A percentile compares a stretch with the other conserved stretches of the same genome.
Evolutionary conservation across 2,113 vertebrate species (phyloP).

Genomic region (Naja naja): DNA sequence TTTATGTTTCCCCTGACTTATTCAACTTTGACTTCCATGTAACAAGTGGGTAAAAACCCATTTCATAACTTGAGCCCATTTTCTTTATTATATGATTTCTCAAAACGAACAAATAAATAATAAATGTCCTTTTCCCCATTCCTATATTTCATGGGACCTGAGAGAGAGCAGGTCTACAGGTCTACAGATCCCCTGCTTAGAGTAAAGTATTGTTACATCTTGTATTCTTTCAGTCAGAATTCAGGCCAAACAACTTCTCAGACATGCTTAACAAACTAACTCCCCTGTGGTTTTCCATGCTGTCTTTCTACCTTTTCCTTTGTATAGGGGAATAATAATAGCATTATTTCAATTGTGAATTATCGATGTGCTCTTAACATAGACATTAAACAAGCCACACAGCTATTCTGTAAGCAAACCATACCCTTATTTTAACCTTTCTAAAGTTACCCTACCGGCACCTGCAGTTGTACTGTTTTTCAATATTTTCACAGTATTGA

Average conservation of each 20-base stretch:
- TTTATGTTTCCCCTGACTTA: background rate
- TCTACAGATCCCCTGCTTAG: background rate
- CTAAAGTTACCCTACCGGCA: background rate
- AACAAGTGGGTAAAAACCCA: background rate
- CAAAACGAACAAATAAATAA: background rate
- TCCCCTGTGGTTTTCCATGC: background rate
- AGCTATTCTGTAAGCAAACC: background rate
- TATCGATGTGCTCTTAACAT: background rate
- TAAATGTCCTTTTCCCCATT: background rate
- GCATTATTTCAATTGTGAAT: background rate
- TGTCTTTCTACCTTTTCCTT: background rate
- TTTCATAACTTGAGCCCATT: background rate
- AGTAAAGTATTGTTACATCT: background rate
- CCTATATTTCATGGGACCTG: background rate
- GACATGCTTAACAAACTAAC: background rate
- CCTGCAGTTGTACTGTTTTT: background rate
- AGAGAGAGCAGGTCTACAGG: background rate
- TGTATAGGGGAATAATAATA: background rate
- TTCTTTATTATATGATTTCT: background rate
- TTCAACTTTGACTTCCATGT: background rate
- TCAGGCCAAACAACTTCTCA: background rate
- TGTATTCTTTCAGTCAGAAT: background rate
- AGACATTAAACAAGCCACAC: background rate
- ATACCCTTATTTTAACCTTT: background rate
- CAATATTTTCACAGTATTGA: background rate